phyloP scores from a whole-genome alignment of 2,113 vertebrate species.

The Ophiodon elongatus region DNA sequence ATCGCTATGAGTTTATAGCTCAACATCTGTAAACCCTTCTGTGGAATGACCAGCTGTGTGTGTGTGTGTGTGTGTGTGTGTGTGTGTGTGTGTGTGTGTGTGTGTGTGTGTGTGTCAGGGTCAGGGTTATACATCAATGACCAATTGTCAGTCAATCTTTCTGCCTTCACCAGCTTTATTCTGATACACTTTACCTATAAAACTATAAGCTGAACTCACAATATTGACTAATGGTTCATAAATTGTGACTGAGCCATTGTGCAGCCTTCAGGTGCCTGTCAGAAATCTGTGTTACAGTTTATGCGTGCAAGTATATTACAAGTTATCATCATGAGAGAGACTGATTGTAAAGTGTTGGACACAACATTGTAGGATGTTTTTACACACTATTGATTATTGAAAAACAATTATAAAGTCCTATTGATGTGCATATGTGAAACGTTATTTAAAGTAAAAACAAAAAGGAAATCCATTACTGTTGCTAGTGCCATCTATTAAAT shows the following conservation, averaged over 20 bases:
- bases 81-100: not conserved
- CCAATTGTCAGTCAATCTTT: constrained; percentile 1
- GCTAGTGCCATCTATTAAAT: not conserved
- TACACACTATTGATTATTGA: not conserved
- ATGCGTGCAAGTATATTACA: no score
- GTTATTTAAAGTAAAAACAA: not conserved
- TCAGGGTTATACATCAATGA: not conserved
- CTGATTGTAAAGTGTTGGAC: constrained; percentile 4
- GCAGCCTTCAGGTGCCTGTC: constrained; percentile 8
- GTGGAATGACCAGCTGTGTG: not conserved
- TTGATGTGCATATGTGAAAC: not conserved
- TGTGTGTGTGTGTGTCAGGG: not conserved
- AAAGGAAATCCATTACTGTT: not conserved
- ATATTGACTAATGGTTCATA: constrained; percentile 1
- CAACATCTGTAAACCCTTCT: constrained; percentile 9
- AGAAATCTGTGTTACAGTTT: constrained; percentile 8
- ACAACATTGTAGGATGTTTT: not conserved
- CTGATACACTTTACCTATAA: not conserved
- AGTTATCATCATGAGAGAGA: not conserved
- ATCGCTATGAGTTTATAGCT: not conserved
- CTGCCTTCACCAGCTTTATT: not conserved
- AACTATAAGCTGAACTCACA: not conserved
- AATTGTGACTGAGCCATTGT: constrained; percentile 17
- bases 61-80: no score
- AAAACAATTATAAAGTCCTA: not conserved